These are phyloP conservation scores for Diadema setosum DNA, from an alignment of 35 echinoderm and acorn worm species.

Conservation along the genomic window DNA sequence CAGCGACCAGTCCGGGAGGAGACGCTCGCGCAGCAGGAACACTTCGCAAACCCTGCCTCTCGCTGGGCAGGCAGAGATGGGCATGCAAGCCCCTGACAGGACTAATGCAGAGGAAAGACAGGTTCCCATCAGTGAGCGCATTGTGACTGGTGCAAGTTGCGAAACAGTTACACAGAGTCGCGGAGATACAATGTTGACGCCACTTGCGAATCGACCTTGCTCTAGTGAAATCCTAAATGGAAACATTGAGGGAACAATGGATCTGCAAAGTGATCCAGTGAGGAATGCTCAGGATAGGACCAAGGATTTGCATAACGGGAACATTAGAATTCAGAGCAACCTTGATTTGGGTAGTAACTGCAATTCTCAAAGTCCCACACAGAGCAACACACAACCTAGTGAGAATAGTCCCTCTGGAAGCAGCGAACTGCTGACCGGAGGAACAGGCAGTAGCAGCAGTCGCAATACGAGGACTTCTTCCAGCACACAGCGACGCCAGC, in stretches of 20 bases:
- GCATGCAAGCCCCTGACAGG: slow-evolving; percentile 5
- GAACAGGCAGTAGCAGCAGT: slow-evolving; percentile 5
- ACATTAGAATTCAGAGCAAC: background rate
- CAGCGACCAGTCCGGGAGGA: background rate
- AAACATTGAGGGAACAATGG: background rate
- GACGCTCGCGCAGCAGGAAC: background rate
- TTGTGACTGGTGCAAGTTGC: slow-evolving; percentile 1
- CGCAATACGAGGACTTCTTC: slow-evolving; percentile 1
- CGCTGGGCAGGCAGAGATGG: background rate
- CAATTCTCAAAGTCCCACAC: background rate
- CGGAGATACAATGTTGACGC: background rate
- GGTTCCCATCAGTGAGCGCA: background rate
- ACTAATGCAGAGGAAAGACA: slow-evolving; percentile 3
- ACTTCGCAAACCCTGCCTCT: background rate
- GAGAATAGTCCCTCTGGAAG: background rate
- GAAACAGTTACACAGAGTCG: background rate
- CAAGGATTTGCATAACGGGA: background rate
- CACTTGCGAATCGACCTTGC: background rate
- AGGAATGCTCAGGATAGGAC: background rate
- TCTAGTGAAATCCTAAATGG: background rate
- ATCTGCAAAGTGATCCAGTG: background rate
- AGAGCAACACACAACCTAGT: background rate
- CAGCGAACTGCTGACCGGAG: background rate
- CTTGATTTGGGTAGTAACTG: background rate
- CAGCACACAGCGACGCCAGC: background rate